Percentiles rank a stretch among this genome's conserved stretches.
These are phyloP conservation scores for Acropternis orthonyx DNA, from an alignment of 2,797 vertebrate species.

Conservation along the genomic window DNA sequence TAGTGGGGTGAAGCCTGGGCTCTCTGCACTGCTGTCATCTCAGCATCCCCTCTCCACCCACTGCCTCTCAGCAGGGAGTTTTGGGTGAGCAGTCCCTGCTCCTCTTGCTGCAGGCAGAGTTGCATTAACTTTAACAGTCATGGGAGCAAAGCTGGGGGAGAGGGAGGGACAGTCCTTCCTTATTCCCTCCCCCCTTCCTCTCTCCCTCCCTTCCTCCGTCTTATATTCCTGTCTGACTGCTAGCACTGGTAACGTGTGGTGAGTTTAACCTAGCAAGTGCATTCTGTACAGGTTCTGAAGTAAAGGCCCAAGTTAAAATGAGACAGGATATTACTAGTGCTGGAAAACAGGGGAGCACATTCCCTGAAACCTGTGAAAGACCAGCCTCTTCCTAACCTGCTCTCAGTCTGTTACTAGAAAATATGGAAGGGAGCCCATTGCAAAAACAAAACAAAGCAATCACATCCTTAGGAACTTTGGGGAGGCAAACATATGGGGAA, in stretches of 20 bases:
- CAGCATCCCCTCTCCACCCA: neutral
- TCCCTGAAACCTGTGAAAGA: neutral
- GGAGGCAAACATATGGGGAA: constrained; percentile 25
- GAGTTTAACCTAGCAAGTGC: neutral
- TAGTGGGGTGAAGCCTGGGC: neutral
- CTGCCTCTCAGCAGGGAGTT: constrained; percentile 3
- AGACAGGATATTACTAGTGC: neutral
- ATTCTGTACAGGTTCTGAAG: neutral
- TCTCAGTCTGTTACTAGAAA: neutral
- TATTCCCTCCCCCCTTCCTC: neutral
- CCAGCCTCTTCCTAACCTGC: neutral
- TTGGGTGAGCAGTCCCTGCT: constrained; percentile 1
- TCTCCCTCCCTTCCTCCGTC: neutral
- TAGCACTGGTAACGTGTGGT: neutral
- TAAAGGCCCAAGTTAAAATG: neutral
- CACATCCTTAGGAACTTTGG: constrained; percentile 50
- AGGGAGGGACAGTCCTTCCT: neutral
- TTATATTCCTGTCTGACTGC: neutral
- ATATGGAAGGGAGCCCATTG: constrained; percentile 19
- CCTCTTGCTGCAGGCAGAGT: neutral
- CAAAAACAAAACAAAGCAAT: constrained; percentile 39
- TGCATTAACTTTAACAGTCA: neutral
- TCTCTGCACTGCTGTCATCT: constrained; percentile 7
- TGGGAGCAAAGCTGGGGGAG: neutral
- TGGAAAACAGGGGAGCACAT: neutral